phyloP scores from a whole-genome alignment of 37 sponge, comb jelly and placozoan genomes.

The Eunapius fragilis region DNA sequence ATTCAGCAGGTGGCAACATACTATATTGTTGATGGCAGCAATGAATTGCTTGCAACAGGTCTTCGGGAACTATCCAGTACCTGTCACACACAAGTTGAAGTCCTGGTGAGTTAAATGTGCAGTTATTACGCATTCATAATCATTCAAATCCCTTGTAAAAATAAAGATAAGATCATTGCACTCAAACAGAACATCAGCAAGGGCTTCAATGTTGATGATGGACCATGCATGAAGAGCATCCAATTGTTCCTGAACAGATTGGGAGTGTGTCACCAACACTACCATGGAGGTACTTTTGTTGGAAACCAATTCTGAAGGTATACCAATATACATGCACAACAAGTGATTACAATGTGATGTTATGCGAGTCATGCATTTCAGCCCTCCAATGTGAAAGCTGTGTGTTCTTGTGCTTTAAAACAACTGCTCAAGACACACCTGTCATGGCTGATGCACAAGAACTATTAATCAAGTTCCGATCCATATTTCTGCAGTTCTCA shows the following conservation, averaged over 20 bases:
- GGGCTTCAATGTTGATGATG: constrained; percentile 8
- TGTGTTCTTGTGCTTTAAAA: background rate
- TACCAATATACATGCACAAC: background rate
- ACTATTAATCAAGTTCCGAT: background rate
- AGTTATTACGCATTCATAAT: background rate
- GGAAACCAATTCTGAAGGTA: constrained; percentile 53
- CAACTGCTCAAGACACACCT: background rate
- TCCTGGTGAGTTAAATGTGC: background rate
- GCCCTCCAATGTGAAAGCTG: background rate
- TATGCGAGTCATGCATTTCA: background rate
- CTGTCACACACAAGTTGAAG: background rate
- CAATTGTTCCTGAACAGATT: constrained; percentile 7
- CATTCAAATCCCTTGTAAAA: background rate
- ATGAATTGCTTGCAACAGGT: background rate
- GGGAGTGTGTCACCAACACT: constrained; percentile 29
- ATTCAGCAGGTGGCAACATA: background rate
- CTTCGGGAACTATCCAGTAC: background rate
- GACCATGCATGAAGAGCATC: constrained; percentile 7
- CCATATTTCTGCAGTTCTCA: background rate
- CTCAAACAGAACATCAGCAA: background rate
- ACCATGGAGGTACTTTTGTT: constrained; percentile 44
- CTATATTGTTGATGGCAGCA: background rate
- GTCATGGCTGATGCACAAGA: background rate
- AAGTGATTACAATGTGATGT: background rate
- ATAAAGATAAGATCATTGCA: background rate